Base-by-base conservation (phyloP, 2,113 vertebrate species). In the Menura novaehollandiae region DNA sequence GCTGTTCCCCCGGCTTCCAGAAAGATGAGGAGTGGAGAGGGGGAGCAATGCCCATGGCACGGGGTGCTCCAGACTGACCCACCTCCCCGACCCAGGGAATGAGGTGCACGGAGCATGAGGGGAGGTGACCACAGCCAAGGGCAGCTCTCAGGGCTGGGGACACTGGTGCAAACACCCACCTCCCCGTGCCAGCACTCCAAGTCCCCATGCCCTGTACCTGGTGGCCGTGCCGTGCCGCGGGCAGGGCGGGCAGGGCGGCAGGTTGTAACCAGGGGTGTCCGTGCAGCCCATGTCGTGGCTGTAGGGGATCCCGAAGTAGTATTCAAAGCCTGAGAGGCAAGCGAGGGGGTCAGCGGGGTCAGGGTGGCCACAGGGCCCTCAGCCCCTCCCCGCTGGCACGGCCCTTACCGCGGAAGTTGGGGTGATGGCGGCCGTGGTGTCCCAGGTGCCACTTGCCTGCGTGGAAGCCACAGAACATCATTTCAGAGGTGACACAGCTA, bases 251-350 rank as follows among this genome's bases (percentile, higher is more conserved):
- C 99, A 99, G 37, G 96, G 97, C 0, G 99, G 99, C 41, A 98
- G 46, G 96, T 99, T 95, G 83, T 98, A 99, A 41, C 99, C 99
- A 0, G 99, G 99, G 33, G 15, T 90, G 63, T 99, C 99, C 0
- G 99, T 99, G 81, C 99, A 99, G 95, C 99, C 99, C 99, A 99
- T 99, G 82, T 99, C 99, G 5, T 99, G 98, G 94, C 99, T 99
- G 92, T 99, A 99, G 7, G 99, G 99, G 76, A 99, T 98, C 35
- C 99, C 99, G 2, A 99, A 98, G 97, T 99, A 99, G 95, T 98
- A 99, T 79, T 99, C 98, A 1, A 99, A 99, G n/a, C 99, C 99
- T 99, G 97, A n/a, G 80, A 93, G 14, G 59, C 23, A 62, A 92
- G 35, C 0, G 3, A 51, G 19, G 43, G 2, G 7, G 64, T 98